Conservation (phyloP, 2,113 vertebrate species). For the Cygnus atratus region DNA sequence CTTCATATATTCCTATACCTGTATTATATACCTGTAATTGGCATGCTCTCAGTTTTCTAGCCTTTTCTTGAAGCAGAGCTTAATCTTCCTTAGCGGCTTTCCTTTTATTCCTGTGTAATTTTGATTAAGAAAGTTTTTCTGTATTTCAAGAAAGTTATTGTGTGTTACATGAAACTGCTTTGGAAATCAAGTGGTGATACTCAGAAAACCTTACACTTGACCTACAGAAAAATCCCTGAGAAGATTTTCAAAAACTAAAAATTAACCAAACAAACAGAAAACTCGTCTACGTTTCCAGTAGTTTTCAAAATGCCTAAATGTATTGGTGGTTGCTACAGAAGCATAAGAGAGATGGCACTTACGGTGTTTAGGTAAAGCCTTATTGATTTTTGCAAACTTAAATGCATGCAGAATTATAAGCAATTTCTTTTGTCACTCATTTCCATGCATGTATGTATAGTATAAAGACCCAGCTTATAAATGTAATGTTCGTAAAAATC, state of each 20-base stretch:
- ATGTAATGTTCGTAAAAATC: background rate
- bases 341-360: background rate
- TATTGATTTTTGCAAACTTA: constrained; percentile 33
- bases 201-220: background rate
- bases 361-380: background rate
- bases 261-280: background rate
- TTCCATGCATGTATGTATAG: background rate
- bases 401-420: background rate
- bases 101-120: constrained; percentile 30
- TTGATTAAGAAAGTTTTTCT: background rate
- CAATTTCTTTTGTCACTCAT: background rate
- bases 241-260: background rate
- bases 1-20: background rate
- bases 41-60: background rate
- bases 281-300: background rate
- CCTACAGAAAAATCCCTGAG: background rate
- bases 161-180: background rate
- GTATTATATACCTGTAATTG: background rate
- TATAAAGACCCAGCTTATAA: background rate
- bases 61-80: background rate
- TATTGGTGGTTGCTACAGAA: background rate
- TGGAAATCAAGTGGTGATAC: background rate
- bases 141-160: background rate
- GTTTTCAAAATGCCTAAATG: background rate
- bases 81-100: background rate